These are phyloP conservation scores for Harpalus rubripes DNA, from an alignment of 2,888 invertebrate genomes.

Conservation along the genomic window DNA sequence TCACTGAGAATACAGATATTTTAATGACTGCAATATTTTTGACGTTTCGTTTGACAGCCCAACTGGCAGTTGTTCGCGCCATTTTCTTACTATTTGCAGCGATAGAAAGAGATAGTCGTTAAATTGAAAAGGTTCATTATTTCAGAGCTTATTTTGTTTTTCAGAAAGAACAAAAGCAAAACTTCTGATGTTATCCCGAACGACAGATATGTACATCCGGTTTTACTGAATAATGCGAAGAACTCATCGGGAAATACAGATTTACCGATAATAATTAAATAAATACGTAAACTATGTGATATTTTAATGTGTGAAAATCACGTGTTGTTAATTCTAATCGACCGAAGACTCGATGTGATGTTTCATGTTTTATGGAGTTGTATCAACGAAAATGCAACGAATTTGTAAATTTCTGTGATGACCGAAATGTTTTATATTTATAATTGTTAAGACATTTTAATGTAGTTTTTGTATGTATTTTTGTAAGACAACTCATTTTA, in stretches of 20 bases:
- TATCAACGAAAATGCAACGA: constrained; percentile 1
- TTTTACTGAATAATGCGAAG: constrained; percentile 50
- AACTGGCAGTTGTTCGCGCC: too few relatives aligned
- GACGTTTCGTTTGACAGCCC: too few relatives aligned
- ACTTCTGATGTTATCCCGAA: constrained; percentile 20
- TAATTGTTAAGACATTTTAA: constrained; percentile 27
- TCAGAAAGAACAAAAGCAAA: constrained; percentile 48
- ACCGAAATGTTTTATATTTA: constrained; percentile 25
- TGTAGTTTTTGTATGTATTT: constrained; percentile 51
- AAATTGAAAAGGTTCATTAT: too few relatives aligned
- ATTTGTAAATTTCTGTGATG: constrained; percentile 53
- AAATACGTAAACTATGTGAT: constrained; percentile 28
- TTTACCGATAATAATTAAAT: constrained; percentile 57
- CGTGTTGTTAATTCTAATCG: background rate
- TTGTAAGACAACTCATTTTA: constrained; percentile 27
- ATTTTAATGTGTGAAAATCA: constrained; percentile 17
- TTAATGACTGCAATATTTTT: too few relatives aligned
- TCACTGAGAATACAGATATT: too few relatives aligned
- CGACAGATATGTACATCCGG: constrained; percentile 58
- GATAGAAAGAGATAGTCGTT: too few relatives aligned
- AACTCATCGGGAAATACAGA: constrained; percentile 47
- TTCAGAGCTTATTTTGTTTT: constrained; percentile 13
- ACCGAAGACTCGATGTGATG: constrained; percentile 39
- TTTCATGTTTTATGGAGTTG: background rate
- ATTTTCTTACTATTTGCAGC: too few relatives aligned